phyloP scores from a whole-genome alignment of 2,113 vertebrate genomes.

The Ictalurus punctatus region DNA sequence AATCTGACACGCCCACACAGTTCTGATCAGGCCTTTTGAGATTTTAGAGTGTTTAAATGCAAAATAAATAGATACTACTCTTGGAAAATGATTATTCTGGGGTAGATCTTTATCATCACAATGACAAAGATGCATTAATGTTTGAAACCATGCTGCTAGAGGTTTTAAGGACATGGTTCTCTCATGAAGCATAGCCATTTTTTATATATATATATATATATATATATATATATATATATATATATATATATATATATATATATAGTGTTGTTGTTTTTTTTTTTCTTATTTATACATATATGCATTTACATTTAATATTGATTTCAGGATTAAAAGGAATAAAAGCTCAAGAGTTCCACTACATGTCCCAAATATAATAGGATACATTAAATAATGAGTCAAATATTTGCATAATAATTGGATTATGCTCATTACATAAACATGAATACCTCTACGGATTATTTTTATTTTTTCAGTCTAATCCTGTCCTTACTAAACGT shows the following conservation, averaged over 20 bases:
- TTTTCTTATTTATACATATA: background rate
- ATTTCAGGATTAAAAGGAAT: background rate
- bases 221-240: no score
- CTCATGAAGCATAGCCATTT: background rate
- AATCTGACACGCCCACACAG: constrained; percentile 28
- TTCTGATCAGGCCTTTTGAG: constrained; percentile 10
- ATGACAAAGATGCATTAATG: background rate
- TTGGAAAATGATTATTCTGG: background rate
- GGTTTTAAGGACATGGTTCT: background rate
- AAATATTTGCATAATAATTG: background rate
- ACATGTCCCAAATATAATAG: background rate
- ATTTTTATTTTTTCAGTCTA: background rate
- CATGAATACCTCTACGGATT: background rate
- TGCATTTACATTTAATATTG: background rate
- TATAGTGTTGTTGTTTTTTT: background rate
- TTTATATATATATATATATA: no score
- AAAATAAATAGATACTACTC: background rate
- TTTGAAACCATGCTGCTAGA: background rate
- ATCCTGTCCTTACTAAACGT: background rate
- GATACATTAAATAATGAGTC: background rate
- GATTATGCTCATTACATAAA: background rate
- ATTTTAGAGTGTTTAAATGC: background rate
- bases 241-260: no score
- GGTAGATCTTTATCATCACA: background rate
- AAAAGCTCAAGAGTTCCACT: background rate